phyloP scores from a whole-genome alignment of 2,888 invertebrate species.

The Isoperla grammatica region DNA sequence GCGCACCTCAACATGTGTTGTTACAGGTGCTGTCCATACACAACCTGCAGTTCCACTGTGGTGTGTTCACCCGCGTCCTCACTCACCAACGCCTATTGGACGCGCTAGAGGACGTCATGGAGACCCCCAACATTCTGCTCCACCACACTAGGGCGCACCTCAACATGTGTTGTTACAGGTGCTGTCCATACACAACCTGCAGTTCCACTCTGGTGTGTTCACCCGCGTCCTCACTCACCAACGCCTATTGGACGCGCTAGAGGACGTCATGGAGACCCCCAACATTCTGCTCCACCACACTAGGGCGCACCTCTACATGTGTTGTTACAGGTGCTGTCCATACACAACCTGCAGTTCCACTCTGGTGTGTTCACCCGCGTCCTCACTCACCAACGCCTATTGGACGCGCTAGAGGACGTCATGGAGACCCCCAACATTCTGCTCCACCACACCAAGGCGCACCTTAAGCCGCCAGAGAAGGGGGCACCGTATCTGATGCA shows the following conservation, averaged over 20 bases:
- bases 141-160: conserved; percentile 57
- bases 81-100: conserved; percentile 48
- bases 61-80: conserved; percentile 47
- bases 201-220: conserved; percentile 52
- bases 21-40: too few species aligned
- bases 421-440: conserved; percentile 51
- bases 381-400: conserved; percentile 46
- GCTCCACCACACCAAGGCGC: conserved; percentile 58
- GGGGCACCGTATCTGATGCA: conserved; percentile 58
- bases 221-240: conserved; percentile 46
- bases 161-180: too few species aligned
- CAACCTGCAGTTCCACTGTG: conserved; percentile 53
- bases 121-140: conserved; percentile 49
- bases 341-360: conserved; percentile 56
- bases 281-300: conserved; percentile 56
- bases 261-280: conserved; percentile 49
- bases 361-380: conserved; percentile 48
- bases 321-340: conserved; percentile 50
- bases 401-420: conserved; percentile 51
- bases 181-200: conserved; percentile 54
- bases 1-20: too few species aligned
- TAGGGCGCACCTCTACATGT: conserved; percentile 53
- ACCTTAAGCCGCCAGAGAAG: conserved; percentile 53
- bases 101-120: conserved; percentile 51
- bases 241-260: conserved; percentile 49